Conservation (phyloP, 1,140 invertebrate species). For the Bombus superbus region DNA sequence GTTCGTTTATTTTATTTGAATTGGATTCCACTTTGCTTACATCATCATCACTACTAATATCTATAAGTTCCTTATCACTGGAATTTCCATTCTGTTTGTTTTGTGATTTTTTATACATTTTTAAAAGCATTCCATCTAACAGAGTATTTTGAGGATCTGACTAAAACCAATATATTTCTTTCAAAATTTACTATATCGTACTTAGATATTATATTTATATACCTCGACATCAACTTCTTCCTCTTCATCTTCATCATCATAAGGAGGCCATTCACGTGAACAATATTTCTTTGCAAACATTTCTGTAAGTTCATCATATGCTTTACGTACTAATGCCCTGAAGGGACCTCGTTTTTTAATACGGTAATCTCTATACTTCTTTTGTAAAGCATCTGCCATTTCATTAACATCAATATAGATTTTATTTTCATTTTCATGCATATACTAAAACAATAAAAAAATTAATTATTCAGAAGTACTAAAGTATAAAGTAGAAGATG, state of each 20-base stretch:
- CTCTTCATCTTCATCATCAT: constrained; percentile 82
- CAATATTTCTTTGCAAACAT: constrained; percentile 74
- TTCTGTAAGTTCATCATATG: constrained; percentile 83
- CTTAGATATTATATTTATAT: constrained; percentile 38
- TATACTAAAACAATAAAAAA: constrained; percentile 82
- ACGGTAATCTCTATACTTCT: constrained; percentile 87
- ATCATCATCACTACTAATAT: constrained; percentile 83
- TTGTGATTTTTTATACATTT: constrained; percentile 75
- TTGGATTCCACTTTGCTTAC: constrained; percentile 64
- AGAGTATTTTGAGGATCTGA: constrained; percentile 71
- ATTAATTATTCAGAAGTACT: not conserved
- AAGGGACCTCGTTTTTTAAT: constrained; percentile 87
- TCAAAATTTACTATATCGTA: constrained; percentile 18
- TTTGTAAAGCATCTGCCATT: constrained; percentile 89
- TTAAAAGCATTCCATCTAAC: constrained; percentile 67
- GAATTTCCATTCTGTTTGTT: constrained; percentile 78
- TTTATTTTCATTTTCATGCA: constrained; percentile 88
- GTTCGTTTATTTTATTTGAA: constrained; percentile 20
- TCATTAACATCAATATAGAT: constrained; percentile 88
- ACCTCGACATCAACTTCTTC: constrained; percentile 85
- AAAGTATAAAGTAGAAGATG: not conserved
- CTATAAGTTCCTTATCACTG: constrained; percentile 82
- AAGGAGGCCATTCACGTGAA: constrained; percentile 50
- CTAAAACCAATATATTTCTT: constrained; percentile 55
- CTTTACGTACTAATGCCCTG: constrained; percentile 85